These are phyloP conservation scores for Mastacembelus armatus DNA, from an alignment of 2,797 vertebrate species.

Conservation along the genomic window DNA sequence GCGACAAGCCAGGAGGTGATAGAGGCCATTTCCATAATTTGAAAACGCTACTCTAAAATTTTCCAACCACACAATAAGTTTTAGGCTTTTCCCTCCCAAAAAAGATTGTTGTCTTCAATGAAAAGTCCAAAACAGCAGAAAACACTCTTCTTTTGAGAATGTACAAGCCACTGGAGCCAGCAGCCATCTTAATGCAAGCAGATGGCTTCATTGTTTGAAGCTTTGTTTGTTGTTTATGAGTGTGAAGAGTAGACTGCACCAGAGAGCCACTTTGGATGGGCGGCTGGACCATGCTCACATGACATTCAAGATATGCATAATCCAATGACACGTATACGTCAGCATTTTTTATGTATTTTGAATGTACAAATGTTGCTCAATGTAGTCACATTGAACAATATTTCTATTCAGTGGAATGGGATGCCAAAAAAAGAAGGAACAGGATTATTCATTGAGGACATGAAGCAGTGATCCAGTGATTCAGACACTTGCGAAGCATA, in stretches of 20 bases:
- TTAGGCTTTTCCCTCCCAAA: conserved; percentile 4
- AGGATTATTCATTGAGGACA: conserved; percentile 32
- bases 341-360: too few species aligned
- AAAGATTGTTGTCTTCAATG: conserved; percentile 13
- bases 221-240: conserved; percentile 21
- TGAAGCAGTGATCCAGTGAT: conserved; percentile 27
- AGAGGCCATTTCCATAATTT: conserved; percentile 47
- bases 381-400: conserved; percentile 16
- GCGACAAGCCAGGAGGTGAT: conserved; percentile 42
- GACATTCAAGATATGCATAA: conserved; percentile 29
- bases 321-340: conserved; percentile 40
- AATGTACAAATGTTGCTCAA: too few species aligned
- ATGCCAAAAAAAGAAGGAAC: conserved; percentile 18
- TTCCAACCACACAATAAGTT: conserved; percentile 18
- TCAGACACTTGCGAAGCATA: conserved; percentile 9
- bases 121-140: conserved; percentile 23
- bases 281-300: conserved; percentile 21
- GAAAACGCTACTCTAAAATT: conserved; percentile 48
- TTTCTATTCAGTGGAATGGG: conserved; percentile 11
- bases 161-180: neutral
- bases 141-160: neutral
- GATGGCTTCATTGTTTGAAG: conserved; percentile 12
- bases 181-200: neutral
- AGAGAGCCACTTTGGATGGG: conserved; percentile 27
- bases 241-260: conserved; percentile 17